Evolutionary conservation across 2,888 invertebrate genomes (phyloP).

Genomic region (Drosophila barbarae): DNA sequence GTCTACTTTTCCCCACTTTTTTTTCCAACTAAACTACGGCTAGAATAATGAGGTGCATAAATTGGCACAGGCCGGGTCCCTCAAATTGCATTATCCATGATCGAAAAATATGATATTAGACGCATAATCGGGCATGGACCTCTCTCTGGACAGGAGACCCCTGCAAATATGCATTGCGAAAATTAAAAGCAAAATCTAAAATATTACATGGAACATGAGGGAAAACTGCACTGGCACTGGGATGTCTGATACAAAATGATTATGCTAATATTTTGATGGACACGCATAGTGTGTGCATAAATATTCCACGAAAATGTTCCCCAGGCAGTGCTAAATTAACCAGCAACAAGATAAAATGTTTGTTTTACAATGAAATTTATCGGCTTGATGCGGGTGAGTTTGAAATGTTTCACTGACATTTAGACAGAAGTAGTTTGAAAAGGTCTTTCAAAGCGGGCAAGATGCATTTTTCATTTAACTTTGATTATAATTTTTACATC

Average conservation of each 20-base stretch:
- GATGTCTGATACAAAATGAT: constrained; percentile 46
- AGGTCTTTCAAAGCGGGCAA: not conserved
- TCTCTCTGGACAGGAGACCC: not conserved
- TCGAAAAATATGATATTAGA: constrained; percentile 10
- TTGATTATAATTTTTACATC: too few relatives aligned
- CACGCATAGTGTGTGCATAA: constrained; percentile 39
- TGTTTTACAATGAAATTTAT: not conserved
- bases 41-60: constrained; percentile 31
- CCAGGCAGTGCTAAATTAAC: constrained; percentile 8
- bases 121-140: constrained; percentile 15
- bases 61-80: not conserved
- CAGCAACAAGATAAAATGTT: constrained; percentile 9
- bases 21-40: not conserved
- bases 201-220: constrained; percentile 3
- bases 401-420: not conserved
- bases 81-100: constrained; percentile 16
- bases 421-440: not conserved
- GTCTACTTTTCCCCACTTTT: constrained; percentile 3
- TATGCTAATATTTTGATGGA: constrained; percentile 64
- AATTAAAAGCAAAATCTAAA: constrained; percentile 13
- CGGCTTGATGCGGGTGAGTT: not conserved
- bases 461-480: too few relatives aligned
- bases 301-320: constrained; percentile 18
- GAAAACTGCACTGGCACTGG: constrained; percentile 1
- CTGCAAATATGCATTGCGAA: constrained; percentile 19